Evolutionary conservation across 1,140 invertebrate species (phyloP), one percentile per base, ranked within the genome.

Genomic region (Musca vetustissima): DNA sequence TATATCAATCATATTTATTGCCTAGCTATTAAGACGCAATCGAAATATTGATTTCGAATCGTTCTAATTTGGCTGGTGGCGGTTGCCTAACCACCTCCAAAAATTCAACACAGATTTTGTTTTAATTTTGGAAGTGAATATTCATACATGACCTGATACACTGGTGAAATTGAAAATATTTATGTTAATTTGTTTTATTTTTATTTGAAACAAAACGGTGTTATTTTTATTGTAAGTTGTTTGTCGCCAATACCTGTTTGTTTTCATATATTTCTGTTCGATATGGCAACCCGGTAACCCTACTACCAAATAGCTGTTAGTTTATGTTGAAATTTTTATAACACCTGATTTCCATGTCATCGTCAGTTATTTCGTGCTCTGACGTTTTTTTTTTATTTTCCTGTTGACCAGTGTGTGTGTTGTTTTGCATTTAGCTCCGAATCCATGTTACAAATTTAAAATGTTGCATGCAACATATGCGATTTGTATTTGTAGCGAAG

Each of bases 301-400:
- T 4, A 28, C 36, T 9, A 6, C 36, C 36, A 43, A 43, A 43
- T 9, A 8, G 7, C n/a, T n/a, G n/a, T n/a, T n/a, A n/a, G n/a
- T n/a, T n/a, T n/a, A n/a, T n/a, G n/a, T n/a, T n/a, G n/a, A n/a
- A n/a, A n/a, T 61, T 36, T 61, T 36, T 61, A 17, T 43, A 61
- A 61, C 57, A 61, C 57, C 57, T 61, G 57, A 61, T 61, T 61
- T 61, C 15, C 57, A 61, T 61, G 57, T 61, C 57, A 61, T 61
- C 57, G n/a, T n/a, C n/a, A 43, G 6, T 43, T 43, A 43, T 43
- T 43, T 11, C 36, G 1, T 1, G 36, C 36, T 13, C 13, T 43
- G 36, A n/a, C 36, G 36, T 61, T 61, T 59, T n/a, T n/a, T n/a
- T n/a, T n/a, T n/a, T n/a, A n/a, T n/a, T n/a, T n/a, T n/a, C n/a